phyloP scores from a whole-genome alignment of 2,113 vertebrate genomes.

The Osmerus eperlanus region DNA sequence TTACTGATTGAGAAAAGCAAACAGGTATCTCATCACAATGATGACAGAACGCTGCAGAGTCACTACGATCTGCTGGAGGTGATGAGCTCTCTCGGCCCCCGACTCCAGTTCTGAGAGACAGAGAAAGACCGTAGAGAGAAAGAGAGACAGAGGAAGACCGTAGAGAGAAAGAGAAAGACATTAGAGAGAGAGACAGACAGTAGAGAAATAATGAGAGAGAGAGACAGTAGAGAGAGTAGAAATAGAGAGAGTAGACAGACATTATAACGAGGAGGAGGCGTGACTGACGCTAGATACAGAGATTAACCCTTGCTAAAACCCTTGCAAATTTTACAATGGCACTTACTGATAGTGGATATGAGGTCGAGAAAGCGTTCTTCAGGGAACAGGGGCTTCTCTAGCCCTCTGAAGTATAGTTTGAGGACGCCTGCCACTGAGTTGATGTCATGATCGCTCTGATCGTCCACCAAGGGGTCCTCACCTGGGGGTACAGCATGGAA shows the following conservation, averaged over 20 bases:
- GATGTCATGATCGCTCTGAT: conserved; percentile 92
- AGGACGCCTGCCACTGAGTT: conserved; percentile 97
- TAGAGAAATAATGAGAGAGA: background rate
- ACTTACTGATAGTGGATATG: conserved; percentile 97
- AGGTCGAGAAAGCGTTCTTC: conserved; percentile 96
- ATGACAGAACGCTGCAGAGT: conserved; percentile 88
- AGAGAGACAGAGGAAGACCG: background rate
- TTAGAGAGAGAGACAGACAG: background rate
- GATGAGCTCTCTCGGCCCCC: conserved; percentile 86
- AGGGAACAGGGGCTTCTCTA: conserved; percentile 96
- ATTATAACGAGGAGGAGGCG: background rate
- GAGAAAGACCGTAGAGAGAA: background rate
- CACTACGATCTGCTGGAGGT: conserved; percentile 89
- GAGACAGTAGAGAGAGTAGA: background rate
- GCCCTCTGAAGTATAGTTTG: conserved; percentile 96
- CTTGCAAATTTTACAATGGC: background rate
- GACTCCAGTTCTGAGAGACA: conserved; percentile 81
- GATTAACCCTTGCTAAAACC: background rate
- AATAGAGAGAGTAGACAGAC: conserved; percentile 1
- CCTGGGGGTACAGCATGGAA: conserved; percentile 66
- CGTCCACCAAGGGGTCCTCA: conserved; percentile 94
- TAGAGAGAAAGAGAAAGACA: background rate
- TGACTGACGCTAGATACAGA: background rate
- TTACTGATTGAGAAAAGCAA: conserved; percentile 98
- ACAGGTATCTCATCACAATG: conserved; percentile 98